Base-by-base conservation (phyloP, 1,140 invertebrate species). In the Zaprionus nigranus region DNA sequence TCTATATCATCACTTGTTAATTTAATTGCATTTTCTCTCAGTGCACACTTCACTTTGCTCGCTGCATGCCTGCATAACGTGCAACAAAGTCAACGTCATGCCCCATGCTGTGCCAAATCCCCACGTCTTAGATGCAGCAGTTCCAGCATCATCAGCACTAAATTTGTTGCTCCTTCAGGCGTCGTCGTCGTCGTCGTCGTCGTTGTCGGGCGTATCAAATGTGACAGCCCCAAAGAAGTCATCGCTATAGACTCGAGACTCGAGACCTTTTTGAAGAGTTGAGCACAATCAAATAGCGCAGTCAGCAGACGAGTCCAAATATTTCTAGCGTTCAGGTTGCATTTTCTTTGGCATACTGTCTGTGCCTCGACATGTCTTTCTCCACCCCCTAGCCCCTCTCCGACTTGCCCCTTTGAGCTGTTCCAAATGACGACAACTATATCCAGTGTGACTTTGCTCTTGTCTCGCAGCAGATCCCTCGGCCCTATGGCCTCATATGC, bases 391-490 rank as follows among this genome's bases (percentile, higher is more conserved):
- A 0, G 7, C 12, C n/a, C 22, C 30, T n/a, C 36, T 20, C 24
- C 30, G 54, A 62, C n/a, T 66, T 38, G 36, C 36, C 36, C 13
- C 73, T 86, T 82, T 69, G 65, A 82, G 83, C 70, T 87, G 69
- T 67, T 87, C 68, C 63, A 87, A 82, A 80, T 71, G 78, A 88
- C 84, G 75, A 88, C 84, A 90, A 88, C 84, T 88, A 84, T 81
- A 88, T 88, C 71, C 78, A 90, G 67, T 75, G 58, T 13, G 58
- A 65, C 61, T 76, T 72, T 65, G 68, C 73, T 60, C 69, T 70
- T 62, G 71, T 64, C 66, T 40, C 38, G 38, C 38, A 53, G 17
- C 24, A 30, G 51, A 58, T 56, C 56, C 51, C 67, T 38, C 17
- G 54, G 28, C 26, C 59, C 38, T 60, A 30, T 43, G 43, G 54